Evolutionary conservation across 2,113 vertebrate genomes (phyloP).

Genomic region (Poeciliopsis prolifica): DNA sequence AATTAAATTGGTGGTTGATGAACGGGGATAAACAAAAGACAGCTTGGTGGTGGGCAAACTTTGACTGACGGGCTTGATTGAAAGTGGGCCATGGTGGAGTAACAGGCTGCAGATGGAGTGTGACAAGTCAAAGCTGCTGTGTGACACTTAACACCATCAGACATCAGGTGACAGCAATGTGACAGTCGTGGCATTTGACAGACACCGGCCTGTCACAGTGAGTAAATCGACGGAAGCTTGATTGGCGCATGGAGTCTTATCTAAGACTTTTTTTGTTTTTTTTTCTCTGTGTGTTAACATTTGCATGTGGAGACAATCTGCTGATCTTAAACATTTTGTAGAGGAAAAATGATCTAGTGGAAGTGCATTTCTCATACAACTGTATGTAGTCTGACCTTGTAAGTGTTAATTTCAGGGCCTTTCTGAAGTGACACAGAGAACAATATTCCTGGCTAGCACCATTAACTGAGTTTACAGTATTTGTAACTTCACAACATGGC

Average conservation of each 20-base stretch:
- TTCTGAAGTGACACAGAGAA: no score
- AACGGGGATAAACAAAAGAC: slow-evolving; percentile 41
- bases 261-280: slow-evolving; percentile 28
- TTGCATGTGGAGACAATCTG: slow-evolving; percentile 16
- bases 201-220: slow-evolving; percentile 68
- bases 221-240: slow-evolving; percentile 62
- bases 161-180: slow-evolving; percentile 35
- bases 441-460: no score
- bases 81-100: slow-evolving; percentile 60
- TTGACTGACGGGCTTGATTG: slow-evolving; percentile 67
- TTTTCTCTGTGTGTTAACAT: slow-evolving; percentile 44
- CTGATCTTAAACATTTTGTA: neutral
- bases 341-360: neutral
- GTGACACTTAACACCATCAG: slow-evolving; percentile 57
- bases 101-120: slow-evolving; percentile 66
- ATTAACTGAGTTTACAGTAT: no score
- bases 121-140: slow-evolving; percentile 67
- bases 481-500: no score
- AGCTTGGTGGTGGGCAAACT: slow-evolving; percentile 35
- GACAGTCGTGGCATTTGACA: slow-evolving; percentile 62
- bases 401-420: no score
- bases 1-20: slow-evolving; percentile 55
- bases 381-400: neutral
- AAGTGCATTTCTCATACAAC: neutral
- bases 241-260: slow-evolving; percentile 66